A percentile compares a stretch with the other conserved stretches of the same genome.
Conservation (phyloP, 2,113 vertebrate genomes). For the Megaceryle maxima region DNA sequence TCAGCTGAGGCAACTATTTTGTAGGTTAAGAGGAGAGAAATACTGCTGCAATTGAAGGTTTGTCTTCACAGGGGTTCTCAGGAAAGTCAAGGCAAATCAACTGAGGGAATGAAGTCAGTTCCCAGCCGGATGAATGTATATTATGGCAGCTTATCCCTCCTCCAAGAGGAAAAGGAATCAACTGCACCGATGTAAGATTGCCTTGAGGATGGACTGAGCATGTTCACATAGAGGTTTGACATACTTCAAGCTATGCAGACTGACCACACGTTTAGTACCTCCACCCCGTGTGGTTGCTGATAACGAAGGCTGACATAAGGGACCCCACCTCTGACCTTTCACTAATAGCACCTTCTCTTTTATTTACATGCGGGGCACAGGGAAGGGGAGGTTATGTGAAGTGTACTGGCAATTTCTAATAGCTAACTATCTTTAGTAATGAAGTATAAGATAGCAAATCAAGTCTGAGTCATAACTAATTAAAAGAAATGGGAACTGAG, state of each 20-base stretch:
- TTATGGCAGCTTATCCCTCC: not conserved
- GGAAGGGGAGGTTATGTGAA: not conserved
- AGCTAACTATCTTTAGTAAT: conserved; percentile 42
- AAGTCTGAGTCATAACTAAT: conserved; percentile 23
- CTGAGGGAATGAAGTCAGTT: conserved; percentile 16
- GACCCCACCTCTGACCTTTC: not conserved
- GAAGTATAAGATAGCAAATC: conserved; percentile 33
- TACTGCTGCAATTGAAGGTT: conserved; percentile 35
- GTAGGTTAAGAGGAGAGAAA: conserved; percentile 50
- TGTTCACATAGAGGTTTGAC: not conserved
- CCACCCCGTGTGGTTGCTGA: not conserved
- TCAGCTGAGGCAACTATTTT: conserved; percentile 54
- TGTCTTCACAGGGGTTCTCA: conserved; percentile 29
- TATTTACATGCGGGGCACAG: not conserved
- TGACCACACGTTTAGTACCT: not conserved
- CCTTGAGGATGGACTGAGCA: not conserved
- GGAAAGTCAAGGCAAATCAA: conserved; percentile 22
- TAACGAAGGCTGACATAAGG: not conserved
- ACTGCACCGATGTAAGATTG: not conserved
- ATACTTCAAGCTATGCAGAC: not conserved
- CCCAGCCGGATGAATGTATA: conserved; percentile 1
- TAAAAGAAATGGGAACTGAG: conserved; percentile 45
- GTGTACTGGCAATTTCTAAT: not conserved
- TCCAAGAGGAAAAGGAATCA: not conserved
- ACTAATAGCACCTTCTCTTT: not conserved